Percentiles rank a stretch among this genome's conserved stretches.
These are phyloP conservation scores for Panthera leo DNA, from an alignment of 2,113 vertebrate species.

Conservation along the genomic window DNA sequence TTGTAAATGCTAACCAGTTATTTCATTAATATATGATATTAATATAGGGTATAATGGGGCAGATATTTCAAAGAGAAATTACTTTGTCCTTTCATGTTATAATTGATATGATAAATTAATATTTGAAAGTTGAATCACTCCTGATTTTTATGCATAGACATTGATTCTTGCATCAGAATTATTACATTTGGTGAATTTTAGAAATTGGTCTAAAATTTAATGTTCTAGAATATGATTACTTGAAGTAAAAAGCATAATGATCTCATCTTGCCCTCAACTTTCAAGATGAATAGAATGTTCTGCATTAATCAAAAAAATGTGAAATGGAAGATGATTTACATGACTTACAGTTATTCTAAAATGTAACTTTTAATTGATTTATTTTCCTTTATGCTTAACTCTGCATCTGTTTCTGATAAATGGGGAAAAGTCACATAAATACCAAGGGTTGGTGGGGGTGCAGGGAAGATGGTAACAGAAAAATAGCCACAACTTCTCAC, in stretches of 20 bases:
- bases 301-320: background rate
- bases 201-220: slow-evolving; percentile 37
- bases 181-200: slow-evolving; percentile 41
- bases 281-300: slow-evolving; percentile 14
- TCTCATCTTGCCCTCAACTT: slow-evolving; percentile 41
- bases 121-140: slow-evolving; percentile 27
- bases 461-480: background rate
- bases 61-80: slow-evolving; percentile 56
- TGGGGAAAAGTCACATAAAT: background rate
- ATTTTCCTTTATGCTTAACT: background rate
- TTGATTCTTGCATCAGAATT: slow-evolving; percentile 51
- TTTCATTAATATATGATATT: slow-evolving; percentile 37
- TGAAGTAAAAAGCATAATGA: background rate
- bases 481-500: background rate
- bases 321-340: background rate
- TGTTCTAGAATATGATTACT: slow-evolving; percentile 28
- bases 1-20: slow-evolving; percentile 11
- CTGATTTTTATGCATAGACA: slow-evolving; percentile 43
- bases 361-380: background rate
- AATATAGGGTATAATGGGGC: background rate
- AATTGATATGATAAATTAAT: slow-evolving; percentile 49
- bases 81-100: slow-evolving; percentile 38
- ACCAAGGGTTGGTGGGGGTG: background rate
- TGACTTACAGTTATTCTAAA: background rate
- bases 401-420: slow-evolving; percentile 6